Base-by-base conservation (phyloP, 2,888 invertebrate species). In the Amiota mariae region DNA sequence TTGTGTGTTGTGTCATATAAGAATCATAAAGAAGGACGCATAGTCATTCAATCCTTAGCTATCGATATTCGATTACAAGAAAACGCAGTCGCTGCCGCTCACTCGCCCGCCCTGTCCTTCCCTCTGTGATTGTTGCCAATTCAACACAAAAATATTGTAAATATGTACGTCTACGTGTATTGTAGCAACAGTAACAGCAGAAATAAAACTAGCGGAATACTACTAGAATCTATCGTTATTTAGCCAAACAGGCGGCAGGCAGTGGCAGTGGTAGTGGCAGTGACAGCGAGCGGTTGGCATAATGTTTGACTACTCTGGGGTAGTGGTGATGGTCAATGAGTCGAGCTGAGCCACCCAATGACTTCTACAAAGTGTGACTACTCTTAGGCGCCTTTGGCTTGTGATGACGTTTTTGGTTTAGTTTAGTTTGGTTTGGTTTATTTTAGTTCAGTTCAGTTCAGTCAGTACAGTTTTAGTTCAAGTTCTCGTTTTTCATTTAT, bases 51-150 rank as follows among this genome's bases (percentile, higher is more conserved):
- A 89, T 89, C 89, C 89, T 85, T 79, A 86, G 88, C 88, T 87
- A 89, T 89, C 86, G 88, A 89, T 90, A 89, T 90, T 89, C 89
- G 88, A 89, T 89, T 89, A 86, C 90, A 89, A 81, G 86, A 85
- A 82, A 85, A 82, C 85, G 83, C 85, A 78, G 82, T 77, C 79
- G 83, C 82, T 83, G 85, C 84, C 82, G 78, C 77, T 73, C 36
- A 36, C 77, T 73, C 72, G 67, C 72, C 79, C 75, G 74, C 73
- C 56, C 72, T 64, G 73, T 74, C 73, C 70, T 2, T 24, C 36
- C 36, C 36, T 36, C 36, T 36, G 36, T 36, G 36, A 36, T 36
- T 36, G 36, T 36, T 36, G 36, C 36, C 56, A 72, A 57, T 75
- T 18, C 72, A 10, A 74, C 56, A 54, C 57, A 71, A 56, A 61